Evolutionary conservation across 2,113 vertebrate species (phyloP).

Genomic region (Ailuropoda melanoleuca): DNA sequence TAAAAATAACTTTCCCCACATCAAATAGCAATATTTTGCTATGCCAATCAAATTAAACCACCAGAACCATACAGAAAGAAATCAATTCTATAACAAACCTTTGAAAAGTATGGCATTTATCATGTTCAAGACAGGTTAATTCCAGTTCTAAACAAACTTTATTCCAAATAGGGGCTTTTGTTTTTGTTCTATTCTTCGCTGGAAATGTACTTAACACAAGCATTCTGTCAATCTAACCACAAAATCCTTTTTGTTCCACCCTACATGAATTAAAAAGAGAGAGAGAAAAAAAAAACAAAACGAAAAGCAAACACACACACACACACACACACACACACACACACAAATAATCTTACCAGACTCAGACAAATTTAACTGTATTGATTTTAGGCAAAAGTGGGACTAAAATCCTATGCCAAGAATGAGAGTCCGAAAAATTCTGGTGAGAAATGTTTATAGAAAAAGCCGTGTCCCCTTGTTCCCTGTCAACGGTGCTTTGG

Average conservation of each 20-base stretch:
- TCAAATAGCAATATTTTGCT: conserved; percentile 66
- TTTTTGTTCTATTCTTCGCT: not conserved
- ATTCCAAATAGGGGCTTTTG: conserved; percentile 7
- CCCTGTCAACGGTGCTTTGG: not conserved
- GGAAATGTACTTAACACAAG: conserved; percentile 9
- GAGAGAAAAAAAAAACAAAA: not conserved
- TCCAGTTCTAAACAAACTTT: conserved; percentile 67
- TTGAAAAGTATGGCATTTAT: conserved; percentile 68
- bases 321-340: not conserved
- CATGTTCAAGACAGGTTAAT: conserved; percentile 70
- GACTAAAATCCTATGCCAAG: not conserved
- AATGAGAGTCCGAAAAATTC: conserved; percentile 29
- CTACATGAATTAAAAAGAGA: not conserved
- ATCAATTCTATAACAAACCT: conserved; percentile 71
- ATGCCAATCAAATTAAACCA: conserved; percentile 76
- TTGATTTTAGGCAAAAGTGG: conserved; percentile 43
- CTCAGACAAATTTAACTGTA: conserved; percentile 39
- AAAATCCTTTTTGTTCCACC: conserved; percentile 19
- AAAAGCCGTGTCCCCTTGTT: not conserved
- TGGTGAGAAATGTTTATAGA: conserved; percentile 18
- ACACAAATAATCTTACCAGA: not conserved
- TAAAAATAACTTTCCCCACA: conserved; percentile 63
- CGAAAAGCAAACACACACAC: not conserved
- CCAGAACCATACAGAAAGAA: conserved; percentile 61
- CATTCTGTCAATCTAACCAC: not conserved